Conservation (phyloP, 2,888 invertebrate species). For the Athalia cordata region DNA sequence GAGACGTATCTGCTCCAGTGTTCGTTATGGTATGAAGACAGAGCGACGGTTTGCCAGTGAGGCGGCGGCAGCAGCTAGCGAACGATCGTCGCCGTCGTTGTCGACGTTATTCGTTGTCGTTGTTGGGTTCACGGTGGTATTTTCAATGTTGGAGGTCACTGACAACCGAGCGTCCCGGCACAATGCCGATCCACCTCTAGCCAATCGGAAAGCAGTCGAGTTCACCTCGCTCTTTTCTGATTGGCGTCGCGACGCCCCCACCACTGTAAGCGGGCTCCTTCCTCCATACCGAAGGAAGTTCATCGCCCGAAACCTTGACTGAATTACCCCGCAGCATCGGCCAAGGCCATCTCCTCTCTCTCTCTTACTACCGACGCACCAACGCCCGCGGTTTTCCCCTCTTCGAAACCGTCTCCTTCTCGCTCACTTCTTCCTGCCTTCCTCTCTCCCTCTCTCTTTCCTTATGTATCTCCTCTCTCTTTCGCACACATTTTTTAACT, state of each 20-base stretch:
- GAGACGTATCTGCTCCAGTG: conserved; percentile 65
- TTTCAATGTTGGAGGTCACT: conserved; percentile 90
- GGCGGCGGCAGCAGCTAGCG: conserved; percentile 63
- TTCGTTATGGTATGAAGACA: conserved; percentile 65
- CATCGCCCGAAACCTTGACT: conserved; percentile 92
- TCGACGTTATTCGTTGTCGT: conserved; percentile 73
- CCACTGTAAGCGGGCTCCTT: conserved; percentile 52
- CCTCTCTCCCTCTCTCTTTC: conserved; percentile 46
- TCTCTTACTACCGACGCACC: conserved; percentile 19
- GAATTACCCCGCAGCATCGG: conserved; percentile 82
- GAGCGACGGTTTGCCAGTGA: conserved; percentile 61
- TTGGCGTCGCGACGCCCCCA: conserved; percentile 51
- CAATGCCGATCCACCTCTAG: conserved; percentile 71
- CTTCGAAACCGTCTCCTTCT: conserved; percentile 9
- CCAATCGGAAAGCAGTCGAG: conserved; percentile 66
- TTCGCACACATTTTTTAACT: neutral
- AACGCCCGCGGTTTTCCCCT: neutral
- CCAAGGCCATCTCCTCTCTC: conserved; percentile 80
- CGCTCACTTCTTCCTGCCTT: conserved; percentile 49
- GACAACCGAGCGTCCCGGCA: conserved; percentile 78
- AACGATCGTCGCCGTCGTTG: conserved; percentile 66
- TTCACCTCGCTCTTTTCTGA: conserved; percentile 57
- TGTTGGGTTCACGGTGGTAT: conserved; percentile 85
- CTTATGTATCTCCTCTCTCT: conserved; percentile 29
- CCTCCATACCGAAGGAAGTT: conserved; percentile 76